Percentiles rank a stretch among this genome's conserved stretches.
Evolutionary conservation across 2,113 vertebrate genomes (phyloP).

Genomic region (Salvelinus fontinalis): DNA sequence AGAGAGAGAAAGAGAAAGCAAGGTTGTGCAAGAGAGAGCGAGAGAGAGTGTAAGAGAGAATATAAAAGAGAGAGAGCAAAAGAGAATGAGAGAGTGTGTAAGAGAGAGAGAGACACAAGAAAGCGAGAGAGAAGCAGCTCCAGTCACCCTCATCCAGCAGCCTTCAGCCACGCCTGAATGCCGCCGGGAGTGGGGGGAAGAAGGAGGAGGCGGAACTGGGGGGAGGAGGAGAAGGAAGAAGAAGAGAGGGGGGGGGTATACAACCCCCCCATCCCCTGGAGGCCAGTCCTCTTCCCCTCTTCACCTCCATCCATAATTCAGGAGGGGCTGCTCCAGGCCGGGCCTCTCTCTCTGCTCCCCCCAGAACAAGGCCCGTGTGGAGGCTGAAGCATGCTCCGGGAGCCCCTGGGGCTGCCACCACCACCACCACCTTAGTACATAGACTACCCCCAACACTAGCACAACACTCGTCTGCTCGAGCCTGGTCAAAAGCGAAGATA

Average conservation of each 20-base stretch:
- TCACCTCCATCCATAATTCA: conserved; percentile 73
- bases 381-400: conserved; percentile 48
- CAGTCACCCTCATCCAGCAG: conserved; percentile 62
- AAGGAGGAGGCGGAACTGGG: neutral
- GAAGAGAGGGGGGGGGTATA: conserved; percentile 17
- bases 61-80: too few species aligned
- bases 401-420: conserved; percentile 2
- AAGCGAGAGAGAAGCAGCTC: conserved; percentile 39
- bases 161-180: conserved; percentile 63
- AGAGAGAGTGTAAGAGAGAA: too few species aligned
- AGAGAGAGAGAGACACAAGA: neutral
- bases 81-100: neutral
- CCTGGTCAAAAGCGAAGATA: too few species aligned
- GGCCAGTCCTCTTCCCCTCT: conserved; percentile 67
- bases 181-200: conserved; percentile 17
- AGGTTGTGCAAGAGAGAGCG: too few species aligned
- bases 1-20: neutral
- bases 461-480: too few species aligned
- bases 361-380: conserved; percentile 32
- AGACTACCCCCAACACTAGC: neutral
- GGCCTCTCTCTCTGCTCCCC: neutral
- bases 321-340: conserved; percentile 33
- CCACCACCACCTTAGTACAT: neutral
- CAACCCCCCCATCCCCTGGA: conserved; percentile 45
- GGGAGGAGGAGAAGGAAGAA: conserved; percentile 35